Evolutionary conservation across 2,797 vertebrate genomes (phyloP).

Genomic region (Poeciliopsis turneri): DNA sequence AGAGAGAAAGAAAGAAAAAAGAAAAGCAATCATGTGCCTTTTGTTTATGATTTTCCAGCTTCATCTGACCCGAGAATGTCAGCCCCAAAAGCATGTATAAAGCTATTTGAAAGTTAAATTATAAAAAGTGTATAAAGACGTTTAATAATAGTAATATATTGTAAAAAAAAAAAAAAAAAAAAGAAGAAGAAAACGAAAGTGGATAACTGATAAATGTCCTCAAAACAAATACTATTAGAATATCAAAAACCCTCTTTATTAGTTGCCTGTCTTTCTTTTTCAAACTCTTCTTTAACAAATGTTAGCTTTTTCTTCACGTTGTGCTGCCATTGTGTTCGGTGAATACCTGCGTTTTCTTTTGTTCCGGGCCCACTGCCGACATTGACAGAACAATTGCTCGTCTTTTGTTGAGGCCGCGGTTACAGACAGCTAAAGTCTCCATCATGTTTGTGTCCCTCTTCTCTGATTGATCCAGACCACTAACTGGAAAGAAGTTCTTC

Average conservation of each 20-base stretch:
- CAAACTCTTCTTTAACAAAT: not conserved
- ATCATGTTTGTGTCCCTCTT: constrained; percentile 34
- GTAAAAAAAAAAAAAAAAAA: constrained; percentile 35
- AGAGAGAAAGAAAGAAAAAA: constrained; percentile 43
- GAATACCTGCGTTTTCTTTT: constrained; percentile 17
- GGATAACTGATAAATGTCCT: constrained; percentile 65
- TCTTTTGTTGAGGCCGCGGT: constrained; percentile 54
- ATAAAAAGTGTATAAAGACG: constrained; percentile 79
- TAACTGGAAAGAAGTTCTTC: constrained; percentile 50
- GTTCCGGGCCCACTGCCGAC: constrained; percentile 29
- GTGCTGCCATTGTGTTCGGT: not conserved
- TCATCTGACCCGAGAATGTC: constrained; percentile 81
- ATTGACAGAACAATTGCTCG: constrained; percentile 28
- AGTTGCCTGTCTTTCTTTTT: constrained; percentile 35
- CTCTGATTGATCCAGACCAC: constrained; percentile 51
- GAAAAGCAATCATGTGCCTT: constrained; percentile 92
- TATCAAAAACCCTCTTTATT: constrained; percentile 79
- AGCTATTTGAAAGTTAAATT: constrained; percentile 82
- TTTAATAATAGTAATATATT: constrained; percentile 81
- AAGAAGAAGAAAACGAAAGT: constrained; percentile 46
- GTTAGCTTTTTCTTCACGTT: not conserved
- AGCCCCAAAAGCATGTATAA: constrained; percentile 87
- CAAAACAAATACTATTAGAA: constrained; percentile 69
- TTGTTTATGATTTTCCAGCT: constrained; percentile 77
- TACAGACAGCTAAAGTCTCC: constrained; percentile 42